phyloP scores from a whole-genome alignment of 1,140 invertebrate species.

The Drosophila aff. region DNA sequence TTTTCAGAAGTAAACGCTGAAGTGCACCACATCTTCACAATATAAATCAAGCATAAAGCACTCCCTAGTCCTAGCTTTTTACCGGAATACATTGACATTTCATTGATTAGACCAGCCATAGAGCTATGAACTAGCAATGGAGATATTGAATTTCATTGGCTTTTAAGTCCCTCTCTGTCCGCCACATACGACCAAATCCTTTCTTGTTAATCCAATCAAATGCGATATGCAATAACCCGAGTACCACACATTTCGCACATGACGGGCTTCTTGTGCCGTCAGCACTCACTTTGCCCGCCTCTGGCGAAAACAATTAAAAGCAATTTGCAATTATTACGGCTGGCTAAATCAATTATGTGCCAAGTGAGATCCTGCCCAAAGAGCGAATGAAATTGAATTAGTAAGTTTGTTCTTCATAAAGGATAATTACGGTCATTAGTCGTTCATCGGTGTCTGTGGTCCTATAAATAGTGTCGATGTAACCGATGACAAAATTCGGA shows the following conservation, averaged over 20 bases:
- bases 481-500: constrained; percentile 10
- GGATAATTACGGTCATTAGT: constrained; percentile 66
- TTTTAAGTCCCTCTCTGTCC: not conserved
- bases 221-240: constrained; percentile 5
- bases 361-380: constrained; percentile 46
- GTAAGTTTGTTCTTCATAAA: constrained; percentile 67
- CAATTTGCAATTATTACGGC: constrained; percentile 76
- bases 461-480: constrained; percentile 49
- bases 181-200: not conserved
- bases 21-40: too few species aligned
- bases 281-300: constrained; percentile 26
- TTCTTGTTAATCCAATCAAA: constrained; percentile 45
- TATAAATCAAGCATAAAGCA: not conserved
- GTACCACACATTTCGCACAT: constrained; percentile 3
- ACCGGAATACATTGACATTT: not conserved
- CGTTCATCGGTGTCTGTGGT: not conserved
- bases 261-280: constrained; percentile 3
- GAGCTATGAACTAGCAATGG: not conserved
- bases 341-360: constrained; percentile 72
- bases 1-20: too few species aligned
- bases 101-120: not conserved
- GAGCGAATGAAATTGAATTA: constrained; percentile 68
- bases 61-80: not conserved
- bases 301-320: constrained; percentile 70
- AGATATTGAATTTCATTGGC: constrained; percentile 25